Evolutionary conservation across 2,113 vertebrate genomes (phyloP).

Genomic region (Tor tambroides): DNA sequence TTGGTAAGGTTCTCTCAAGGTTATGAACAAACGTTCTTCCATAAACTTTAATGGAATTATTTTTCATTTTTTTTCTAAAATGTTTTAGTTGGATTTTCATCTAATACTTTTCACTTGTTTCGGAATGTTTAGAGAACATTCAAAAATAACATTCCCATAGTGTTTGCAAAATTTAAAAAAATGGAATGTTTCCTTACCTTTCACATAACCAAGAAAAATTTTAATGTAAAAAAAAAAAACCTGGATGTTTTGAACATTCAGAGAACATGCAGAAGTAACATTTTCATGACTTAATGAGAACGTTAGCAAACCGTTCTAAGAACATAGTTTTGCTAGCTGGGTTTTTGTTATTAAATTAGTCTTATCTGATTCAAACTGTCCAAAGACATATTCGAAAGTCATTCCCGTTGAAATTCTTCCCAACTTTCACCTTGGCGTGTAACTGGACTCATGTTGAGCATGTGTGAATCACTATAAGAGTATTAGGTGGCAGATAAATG

Average conservation of each 20-base stretch:
- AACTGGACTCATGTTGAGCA: constrained; percentile 45
- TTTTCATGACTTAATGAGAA: background rate
- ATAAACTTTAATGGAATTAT: background rate
- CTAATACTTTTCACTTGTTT: background rate
- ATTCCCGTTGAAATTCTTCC: background rate
- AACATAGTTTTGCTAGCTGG: background rate
- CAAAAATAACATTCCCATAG: background rate
- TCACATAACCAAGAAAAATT: too few species aligned
- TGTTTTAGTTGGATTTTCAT: background rate
- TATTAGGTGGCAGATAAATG: constrained; percentile 27
- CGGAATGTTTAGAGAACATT: background rate
- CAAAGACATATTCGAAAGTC: background rate
- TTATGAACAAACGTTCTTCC: background rate
- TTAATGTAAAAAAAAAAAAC: too few species aligned
- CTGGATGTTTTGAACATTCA: background rate
- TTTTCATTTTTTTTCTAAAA: background rate
- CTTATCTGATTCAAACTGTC: background rate
- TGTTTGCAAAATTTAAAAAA: too few species aligned
- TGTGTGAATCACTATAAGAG: constrained; percentile 76
- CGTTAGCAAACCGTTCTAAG: background rate
- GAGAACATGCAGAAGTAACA: background rate
- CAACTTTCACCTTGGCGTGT: constrained; percentile 40
- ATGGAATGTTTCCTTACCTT: background rate
- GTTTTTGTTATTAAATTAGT: background rate
- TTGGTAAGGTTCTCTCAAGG: background rate